Conservation (phyloP, 1,140 invertebrate genomes). For the Dinothrombium tinctorium region DNA sequence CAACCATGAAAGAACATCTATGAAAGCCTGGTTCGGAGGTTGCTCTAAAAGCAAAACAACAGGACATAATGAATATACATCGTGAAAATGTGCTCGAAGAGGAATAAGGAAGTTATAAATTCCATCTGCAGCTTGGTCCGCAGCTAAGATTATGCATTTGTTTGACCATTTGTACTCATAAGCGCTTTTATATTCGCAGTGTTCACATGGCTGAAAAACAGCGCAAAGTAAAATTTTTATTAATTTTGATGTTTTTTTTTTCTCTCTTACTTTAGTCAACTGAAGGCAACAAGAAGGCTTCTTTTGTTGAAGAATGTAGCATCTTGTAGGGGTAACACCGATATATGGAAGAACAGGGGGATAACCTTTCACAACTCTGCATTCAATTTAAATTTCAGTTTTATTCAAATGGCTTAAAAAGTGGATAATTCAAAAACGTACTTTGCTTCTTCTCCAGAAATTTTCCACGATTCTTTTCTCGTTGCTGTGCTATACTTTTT, state of each 20-base stretch:
- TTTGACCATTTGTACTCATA: conserved; percentile 95
- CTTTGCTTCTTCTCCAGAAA: too few relatives aligned
- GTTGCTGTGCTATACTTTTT: too few relatives aligned
- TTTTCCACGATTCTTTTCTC: too few relatives aligned
- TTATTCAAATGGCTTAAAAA: too few relatives aligned
- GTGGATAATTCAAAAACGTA: too few relatives aligned
- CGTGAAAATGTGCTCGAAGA: conserved; percentile 69
- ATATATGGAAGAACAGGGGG: conserved; percentile 91
- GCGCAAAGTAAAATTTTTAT: not conserved
- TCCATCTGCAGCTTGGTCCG: conserved; percentile 84
- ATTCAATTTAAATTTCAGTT: too few relatives aligned
- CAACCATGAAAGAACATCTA: conserved; percentile 88
- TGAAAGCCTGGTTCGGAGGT: conserved; percentile 71
- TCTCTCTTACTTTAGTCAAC: conserved; percentile 52
- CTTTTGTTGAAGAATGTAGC: conserved; percentile 84
- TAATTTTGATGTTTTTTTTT: not conserved
- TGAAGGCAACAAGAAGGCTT: conserved; percentile 86
- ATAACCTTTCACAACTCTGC: conserved; percentile 84
- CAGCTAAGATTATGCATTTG: conserved; percentile 83
- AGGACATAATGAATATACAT: conserved; percentile 73
- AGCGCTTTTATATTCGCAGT: conserved; percentile 71
- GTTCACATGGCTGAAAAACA: conserved; percentile 34
- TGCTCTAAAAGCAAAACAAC: conserved; percentile 27
- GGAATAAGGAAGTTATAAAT: conserved; percentile 98
- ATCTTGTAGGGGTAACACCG: conserved; percentile 82